Percentiles rank a stretch among this genome's conserved stretches.
phyloP scores from a whole-genome alignment of 2,888 invertebrate species.

The Sepioteuthis lessoniana region DNA sequence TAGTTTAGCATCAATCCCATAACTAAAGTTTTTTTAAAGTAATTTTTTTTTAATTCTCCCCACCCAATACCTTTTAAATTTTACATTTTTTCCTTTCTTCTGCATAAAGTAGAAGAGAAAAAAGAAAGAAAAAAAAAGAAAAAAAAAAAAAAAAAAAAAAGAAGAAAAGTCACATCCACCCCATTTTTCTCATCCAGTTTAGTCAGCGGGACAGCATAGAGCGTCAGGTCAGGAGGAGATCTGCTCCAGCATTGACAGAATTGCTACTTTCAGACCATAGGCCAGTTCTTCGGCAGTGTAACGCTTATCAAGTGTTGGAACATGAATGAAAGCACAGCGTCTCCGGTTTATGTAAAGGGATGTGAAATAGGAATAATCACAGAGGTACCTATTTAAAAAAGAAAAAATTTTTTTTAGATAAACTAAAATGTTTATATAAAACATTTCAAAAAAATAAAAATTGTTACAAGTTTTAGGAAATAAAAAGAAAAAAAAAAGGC shows the following conservation, averaged over 20 bases:
- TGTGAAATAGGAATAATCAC: constrained; percentile 87
- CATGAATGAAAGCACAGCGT: constrained; percentile 85
- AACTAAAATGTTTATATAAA: not conserved
- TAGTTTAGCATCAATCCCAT: too few relatives aligned
- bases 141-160: not conserved
- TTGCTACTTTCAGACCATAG: constrained; percentile 76
- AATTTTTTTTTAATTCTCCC: not conserved
- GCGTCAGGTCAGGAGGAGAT: constrained; percentile 52
- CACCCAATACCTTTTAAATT: not conserved
- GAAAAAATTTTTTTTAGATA: constrained; percentile 49
- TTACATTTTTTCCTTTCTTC: not conserved
- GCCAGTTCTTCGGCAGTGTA: constrained; percentile 80
- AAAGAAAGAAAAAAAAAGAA: not conserved
- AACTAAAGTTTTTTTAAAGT: too few relatives aligned
- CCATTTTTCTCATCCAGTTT: not conserved
- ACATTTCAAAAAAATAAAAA: not conserved
- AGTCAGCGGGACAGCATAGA: not conserved
- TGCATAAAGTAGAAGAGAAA: not conserved
- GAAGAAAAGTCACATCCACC: not conserved
- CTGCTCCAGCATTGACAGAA: constrained; percentile 72
- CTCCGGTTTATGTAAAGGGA: constrained; percentile 81
- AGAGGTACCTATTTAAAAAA: constrained; percentile 80
- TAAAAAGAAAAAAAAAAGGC: too few relatives aligned
- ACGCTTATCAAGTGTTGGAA: constrained; percentile 81
- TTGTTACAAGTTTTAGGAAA: not conserved